Evolutionary conservation across 1,140 invertebrate species (phyloP), one percentile per base, ranked within the genome.

Genomic region (Drosophila saltans): DNA sequence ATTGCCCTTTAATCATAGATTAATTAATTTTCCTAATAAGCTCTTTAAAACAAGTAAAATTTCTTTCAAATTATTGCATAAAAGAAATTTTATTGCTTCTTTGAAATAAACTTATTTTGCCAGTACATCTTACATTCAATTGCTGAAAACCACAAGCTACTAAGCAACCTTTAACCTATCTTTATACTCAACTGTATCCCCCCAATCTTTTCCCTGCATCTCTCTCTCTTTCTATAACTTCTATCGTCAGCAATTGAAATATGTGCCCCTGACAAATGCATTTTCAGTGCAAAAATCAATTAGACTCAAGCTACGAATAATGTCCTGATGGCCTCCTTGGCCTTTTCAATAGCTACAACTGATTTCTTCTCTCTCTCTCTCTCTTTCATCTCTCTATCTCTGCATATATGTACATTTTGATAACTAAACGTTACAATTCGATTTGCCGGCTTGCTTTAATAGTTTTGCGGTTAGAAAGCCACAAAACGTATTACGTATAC

Each of bases 281-380:
- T 93, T 93, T 72, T 94, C 69, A 95, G 93, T 61, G 58, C 78
- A 80, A 79, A 80, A 78, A 80, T 77, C 76, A 77, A 80, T 79
- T 78, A 78, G 72, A 66, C 56, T 43, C 40, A 41, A 69, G 76
- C 62, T 9, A 21, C 64, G 60, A 75, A 74, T 64, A 70, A 71
- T 74, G 67, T 71, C 45, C 71, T 67, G 64, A 45, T 56, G 48
- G 40, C 33, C 16, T 21, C 48, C 48, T 55, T 48, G 63, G 39
- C 21, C 39, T 43, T 52, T 21, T 21, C 63, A 65, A 40, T 65
- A 55, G 11, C 68, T 64, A 9, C 40, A 52, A 52, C 24, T 26
- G 45, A 52, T 52, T 52, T 52, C 16, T 11, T 9, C 30, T 26
- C 66, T 52, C 1, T 21, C 1, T 33, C 26, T 39, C 7, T 8